Base-by-base conservation (phyloP, 23 tunicate genomes). In the Aplidium turbinatum region DNA sequence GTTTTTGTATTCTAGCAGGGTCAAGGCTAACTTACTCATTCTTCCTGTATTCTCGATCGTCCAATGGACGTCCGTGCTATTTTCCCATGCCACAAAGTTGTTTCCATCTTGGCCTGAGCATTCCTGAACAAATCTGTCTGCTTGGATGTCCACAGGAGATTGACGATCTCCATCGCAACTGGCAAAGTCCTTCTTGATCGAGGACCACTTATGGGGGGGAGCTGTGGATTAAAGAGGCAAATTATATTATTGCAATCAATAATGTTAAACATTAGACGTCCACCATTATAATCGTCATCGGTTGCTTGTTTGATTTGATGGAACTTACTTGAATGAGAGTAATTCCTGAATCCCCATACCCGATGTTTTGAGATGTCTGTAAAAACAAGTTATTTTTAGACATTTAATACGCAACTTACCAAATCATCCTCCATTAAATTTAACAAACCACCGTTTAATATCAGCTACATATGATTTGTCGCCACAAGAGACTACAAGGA, bases 11-110 rank as follows among this genome's bases (percentile, higher is more conserved):
- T n/a, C n/a, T n/a, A n/a, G n/a, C n/a, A n/a, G n/a, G n/a, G n/a
- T n/a, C n/a, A n/a, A 9, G 11, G 50, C 11, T 28, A 47, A 70
- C 76, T 70, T 47, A 70, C 76, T 22, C 57, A 47, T 70, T 70
- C 76, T 23, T 47, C 76, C 76, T 2, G 76, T 70, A 58, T 70
- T 70, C 20, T 47, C 31, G 28, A 47, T 35, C 2, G 3, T 22
- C 76, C 76, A 70, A 3, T 25, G 35, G 4, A 70, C 58, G n/a
- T n/a, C n/a, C n/a, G n/a, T n/a, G 7, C 58, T 26, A 16, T 47
- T 26, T 6, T 47, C 58, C 19, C 58, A 58, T 58, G 47, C 4
- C n/a, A 16, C 25, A 39, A 7, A 24, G 5, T 51, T 3, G 50
- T 38, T 9, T 23, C 9, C 26, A 9, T 16, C 22, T 66, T 51